phyloP scores from a whole-genome alignment of 2,113 vertebrate genomes.

The Rhynchopsitta pachyrhyncha region DNA sequence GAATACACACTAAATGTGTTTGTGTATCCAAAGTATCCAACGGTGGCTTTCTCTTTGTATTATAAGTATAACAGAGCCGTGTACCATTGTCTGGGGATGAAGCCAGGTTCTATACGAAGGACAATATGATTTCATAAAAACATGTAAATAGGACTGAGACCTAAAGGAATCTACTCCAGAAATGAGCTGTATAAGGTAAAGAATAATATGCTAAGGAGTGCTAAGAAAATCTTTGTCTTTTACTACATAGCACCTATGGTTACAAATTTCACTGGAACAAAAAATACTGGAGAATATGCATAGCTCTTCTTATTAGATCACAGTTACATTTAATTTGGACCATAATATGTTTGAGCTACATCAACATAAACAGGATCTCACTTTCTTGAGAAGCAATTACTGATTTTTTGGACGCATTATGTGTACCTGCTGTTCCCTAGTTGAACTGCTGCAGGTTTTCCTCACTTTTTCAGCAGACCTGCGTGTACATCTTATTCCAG shows the following conservation, averaged over 20 bases:
- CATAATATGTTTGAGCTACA: not conserved
- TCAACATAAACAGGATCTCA: not conserved
- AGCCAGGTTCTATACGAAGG: not conserved
- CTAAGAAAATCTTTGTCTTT: not conserved
- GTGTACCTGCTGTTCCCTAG: not conserved
- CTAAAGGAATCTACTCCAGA: not conserved
- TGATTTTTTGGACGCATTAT: not conserved
- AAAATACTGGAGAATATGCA: not conserved
- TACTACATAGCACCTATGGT: not conserved
- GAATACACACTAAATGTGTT: not conserved
- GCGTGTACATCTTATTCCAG: not conserved
- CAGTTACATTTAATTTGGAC: not conserved
- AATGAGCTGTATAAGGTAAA: not conserved
- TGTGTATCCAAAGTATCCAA: not conserved
- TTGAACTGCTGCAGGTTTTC: not conserved
- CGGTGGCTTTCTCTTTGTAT: not conserved
- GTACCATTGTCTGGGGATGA: not conserved
- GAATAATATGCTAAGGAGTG: not conserved
- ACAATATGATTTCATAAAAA: not conserved
- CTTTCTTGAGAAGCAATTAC: not conserved
- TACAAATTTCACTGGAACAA: not conserved
- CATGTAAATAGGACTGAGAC: not conserved
- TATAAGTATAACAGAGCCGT: not conserved
- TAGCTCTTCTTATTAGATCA: not conserved
- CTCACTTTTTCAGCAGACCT: not conserved